Percentiles rank a stretch among this genome's conserved stretches.
Conservation (phyloP, 2,888 invertebrate species). For the Choreutis nemorana region DNA sequence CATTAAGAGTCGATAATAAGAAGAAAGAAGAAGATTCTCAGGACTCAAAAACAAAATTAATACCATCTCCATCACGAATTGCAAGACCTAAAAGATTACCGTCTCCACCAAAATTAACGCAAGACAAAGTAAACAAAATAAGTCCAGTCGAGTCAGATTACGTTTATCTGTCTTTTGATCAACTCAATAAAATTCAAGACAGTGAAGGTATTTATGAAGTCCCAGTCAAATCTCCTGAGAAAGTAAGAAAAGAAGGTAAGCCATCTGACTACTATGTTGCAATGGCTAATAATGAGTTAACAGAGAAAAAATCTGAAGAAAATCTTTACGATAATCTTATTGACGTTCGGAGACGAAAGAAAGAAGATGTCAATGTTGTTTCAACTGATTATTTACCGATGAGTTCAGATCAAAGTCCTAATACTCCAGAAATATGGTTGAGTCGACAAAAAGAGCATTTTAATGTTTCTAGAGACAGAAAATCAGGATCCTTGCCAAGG, state of each 20-base stretch:
- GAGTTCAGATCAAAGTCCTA: conserved; percentile 62
- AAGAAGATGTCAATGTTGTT: conserved; percentile 29
- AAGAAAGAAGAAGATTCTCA: conserved; percentile 28
- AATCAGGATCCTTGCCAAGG: conserved; percentile 80
- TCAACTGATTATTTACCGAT: conserved; percentile 48
- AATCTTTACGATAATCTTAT: conserved; percentile 47
- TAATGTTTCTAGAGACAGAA: conserved; percentile 70
- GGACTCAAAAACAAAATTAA: conserved; percentile 44
- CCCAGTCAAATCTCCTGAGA: conserved; percentile 43
- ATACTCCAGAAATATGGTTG: conserved; percentile 74
- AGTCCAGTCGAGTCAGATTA: conserved; percentile 62
- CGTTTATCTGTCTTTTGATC: conserved; percentile 55
- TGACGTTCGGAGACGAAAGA: conserved; percentile 45
- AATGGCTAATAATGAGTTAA: conserved; percentile 35
- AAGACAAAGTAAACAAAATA: too few relatives aligned
- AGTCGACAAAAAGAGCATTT: conserved; percentile 75
- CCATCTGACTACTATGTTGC: conserved; percentile 37
- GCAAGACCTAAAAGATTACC: conserved; percentile 37
- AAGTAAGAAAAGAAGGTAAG: conserved; percentile 19
- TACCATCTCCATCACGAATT: conserved; percentile 30
- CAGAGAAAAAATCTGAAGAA: conserved; percentile 22
- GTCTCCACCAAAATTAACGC: conserved; percentile 29
- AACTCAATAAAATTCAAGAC: conserved; percentile 31
- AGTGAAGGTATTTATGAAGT: conserved; percentile 50
- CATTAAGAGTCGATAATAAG: conserved; percentile 53